phyloP scores from a whole-genome alignment of 2,888 invertebrate species.

The Polylopha cassiicola region DNA sequence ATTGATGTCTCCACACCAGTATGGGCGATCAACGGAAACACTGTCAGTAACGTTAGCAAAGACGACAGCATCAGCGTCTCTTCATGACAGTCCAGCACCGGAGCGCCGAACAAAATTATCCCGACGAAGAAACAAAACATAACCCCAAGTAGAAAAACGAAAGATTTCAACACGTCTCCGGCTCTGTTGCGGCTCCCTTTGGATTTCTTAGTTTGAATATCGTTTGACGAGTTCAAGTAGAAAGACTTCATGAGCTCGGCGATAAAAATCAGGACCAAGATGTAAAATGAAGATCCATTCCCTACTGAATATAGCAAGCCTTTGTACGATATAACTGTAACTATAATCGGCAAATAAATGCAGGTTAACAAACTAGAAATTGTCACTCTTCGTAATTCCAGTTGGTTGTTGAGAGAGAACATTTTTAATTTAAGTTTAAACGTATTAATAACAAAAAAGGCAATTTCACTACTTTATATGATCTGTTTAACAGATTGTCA shows the following conservation, averaged over 20 bases:
- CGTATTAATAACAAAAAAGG: slow-evolving; percentile 6
- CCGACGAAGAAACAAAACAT: slow-evolving; percentile 75
- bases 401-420: slow-evolving; percentile 60
- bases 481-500: background rate
- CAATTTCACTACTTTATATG: slow-evolving; percentile 5
- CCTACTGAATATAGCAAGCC: slow-evolving; percentile 79
- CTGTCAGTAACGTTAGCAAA: slow-evolving; percentile 78
- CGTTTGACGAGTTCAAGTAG: slow-evolving; percentile 52
- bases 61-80: slow-evolving; percentile 82
- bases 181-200: slow-evolving; percentile 60
- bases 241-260: slow-evolving; percentile 77
- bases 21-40: slow-evolving; percentile 79
- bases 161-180: slow-evolving; percentile 71
- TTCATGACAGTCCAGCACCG: slow-evolving; percentile 78
- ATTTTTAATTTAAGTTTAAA: slow-evolving; percentile 30
- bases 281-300: slow-evolving; percentile 68
- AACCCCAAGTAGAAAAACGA: slow-evolving; percentile 60
- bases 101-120: slow-evolving; percentile 83
- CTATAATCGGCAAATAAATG: slow-evolving; percentile 78
- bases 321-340: slow-evolving; percentile 75
- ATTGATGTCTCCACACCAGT: slow-evolving; percentile 77
- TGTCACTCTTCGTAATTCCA: slow-evolving; percentile 60
- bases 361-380: slow-evolving; percentile 78
- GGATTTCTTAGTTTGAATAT: slow-evolving; percentile 50
- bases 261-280: slow-evolving; percentile 57